Base-by-base conservation (phyloP, 2,113 vertebrate species). In the Boleophthalmus pectinirostris region DNA sequence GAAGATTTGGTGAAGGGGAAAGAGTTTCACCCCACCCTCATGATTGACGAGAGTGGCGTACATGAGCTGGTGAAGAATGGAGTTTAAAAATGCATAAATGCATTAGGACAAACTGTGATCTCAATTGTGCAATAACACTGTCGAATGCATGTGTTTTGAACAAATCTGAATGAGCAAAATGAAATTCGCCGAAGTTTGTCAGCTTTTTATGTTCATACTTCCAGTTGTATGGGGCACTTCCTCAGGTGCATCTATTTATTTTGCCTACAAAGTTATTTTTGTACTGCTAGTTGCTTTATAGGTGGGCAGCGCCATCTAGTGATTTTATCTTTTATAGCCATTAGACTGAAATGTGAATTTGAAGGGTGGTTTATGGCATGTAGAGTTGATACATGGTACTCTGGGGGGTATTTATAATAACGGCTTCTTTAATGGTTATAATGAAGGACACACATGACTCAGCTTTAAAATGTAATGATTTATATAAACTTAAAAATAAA, bases 61-160 rank as follows among this genome's bases (percentile, higher is more conserved):
- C 96, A 95, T 0, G 93, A 98, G 86, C 83, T 95, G 82, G 95
- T 97, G 91, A 96, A 95, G 91, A 98, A 98, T 0, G 96, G 96
- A 11, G 25, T 96, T 70, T 97, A 90, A 72, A 64, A 63, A 33
- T 9, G 33, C 10, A 38, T 10, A 20, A 66, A 24, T 4, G 14
- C 16, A 46, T 20, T 45, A 74, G 61, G 74, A 88, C 87, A 86
- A 88, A 85, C 85, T 90, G 87, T 89, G 90, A 92, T 68, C 75
- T 81, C 76, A 83, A 70, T 58, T 77, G 91, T 94, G 91, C 91
- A 93, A 92, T 93, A 92, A 81, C 53, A 65, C 70, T 54, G 25
- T 65, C 9, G 35, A 10, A 10, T 72, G 47, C 73, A 33, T 53
- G 54, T 67, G 56, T 74, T 68, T 23, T 29, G 46, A 68, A 73